A percentile compares a stretch with the other conserved stretches of the same genome.
Conservation (phyloP, 2,797 vertebrate genomes). For the Linurgus olivaceus region DNA sequence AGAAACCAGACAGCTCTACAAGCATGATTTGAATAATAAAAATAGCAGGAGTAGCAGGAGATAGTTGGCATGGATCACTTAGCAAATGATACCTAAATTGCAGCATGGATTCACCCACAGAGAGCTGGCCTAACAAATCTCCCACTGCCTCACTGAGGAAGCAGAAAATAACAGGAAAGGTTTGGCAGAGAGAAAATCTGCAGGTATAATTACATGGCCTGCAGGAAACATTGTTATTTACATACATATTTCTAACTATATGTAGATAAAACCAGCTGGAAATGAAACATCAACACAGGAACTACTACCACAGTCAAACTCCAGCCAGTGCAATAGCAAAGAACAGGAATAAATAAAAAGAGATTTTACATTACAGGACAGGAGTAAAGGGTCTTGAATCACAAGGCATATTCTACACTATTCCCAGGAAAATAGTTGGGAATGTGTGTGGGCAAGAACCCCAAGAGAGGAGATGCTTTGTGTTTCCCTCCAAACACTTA, state of each 20-base stretch:
- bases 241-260: neutral
- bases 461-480: neutral
- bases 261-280: neutral
- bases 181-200: neutral
- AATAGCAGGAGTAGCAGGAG: conserved; percentile 10
- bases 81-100: conserved; percentile 9
- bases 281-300: neutral
- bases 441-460: neutral
- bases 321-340: neutral
- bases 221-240: neutral
- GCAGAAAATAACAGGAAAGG: neutral
- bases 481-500: neutral
- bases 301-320: neutral
- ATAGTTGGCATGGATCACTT: neutral
- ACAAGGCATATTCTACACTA: neutral
- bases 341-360: neutral
- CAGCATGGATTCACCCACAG: neutral
- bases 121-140: neutral
- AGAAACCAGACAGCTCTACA: neutral
- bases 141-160: neutral
- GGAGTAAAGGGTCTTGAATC: neutral
- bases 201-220: neutral
- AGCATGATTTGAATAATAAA: neutral
- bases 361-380: neutral
- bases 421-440: neutral